phyloP scores from a whole-genome alignment of 2,888 invertebrate species.

The Ecdyonurus torrentis region DNA sequence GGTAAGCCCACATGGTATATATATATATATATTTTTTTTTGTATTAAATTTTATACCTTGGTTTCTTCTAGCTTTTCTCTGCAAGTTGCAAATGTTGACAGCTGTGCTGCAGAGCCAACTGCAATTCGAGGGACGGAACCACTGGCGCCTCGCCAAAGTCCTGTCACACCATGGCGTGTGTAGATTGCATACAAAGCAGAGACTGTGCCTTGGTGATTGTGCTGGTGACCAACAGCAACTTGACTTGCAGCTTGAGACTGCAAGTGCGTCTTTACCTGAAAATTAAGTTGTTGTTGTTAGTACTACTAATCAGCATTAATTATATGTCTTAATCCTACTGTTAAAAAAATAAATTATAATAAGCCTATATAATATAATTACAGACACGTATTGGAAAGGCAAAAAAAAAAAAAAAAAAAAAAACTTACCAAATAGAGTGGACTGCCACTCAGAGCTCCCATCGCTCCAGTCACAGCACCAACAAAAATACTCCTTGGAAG shows the following conservation, averaged over 20 bases:
- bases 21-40: too few species aligned
- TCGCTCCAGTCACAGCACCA: constrained; percentile 60
- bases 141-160: constrained; percentile 64
- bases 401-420: background rate
- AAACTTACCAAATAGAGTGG: constrained; percentile 62
- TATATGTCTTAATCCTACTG: too few species aligned
- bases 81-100: constrained; percentile 61
- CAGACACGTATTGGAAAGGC: background rate
- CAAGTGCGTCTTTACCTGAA: constrained; percentile 58
- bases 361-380: too few species aligned
- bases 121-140: constrained; percentile 57
- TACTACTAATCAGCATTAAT: too few species aligned
- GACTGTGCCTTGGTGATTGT: constrained; percentile 48
- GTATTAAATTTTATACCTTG: too few species aligned
- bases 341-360: too few species aligned
- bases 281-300: too few species aligned
- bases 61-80: constrained; percentile 32
- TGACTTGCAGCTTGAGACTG: constrained; percentile 49
- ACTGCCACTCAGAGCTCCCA: constrained; percentile 65
- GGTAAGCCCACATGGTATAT: too few species aligned
- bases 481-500: constrained; percentile 45
- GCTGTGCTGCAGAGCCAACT: constrained; percentile 67
- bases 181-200: constrained; percentile 37
- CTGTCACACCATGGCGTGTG: constrained; percentile 30
- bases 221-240: constrained; percentile 85